phyloP scores from a whole-genome alignment of 2,797 vertebrate species.

The Smutsia gigantea region DNA sequence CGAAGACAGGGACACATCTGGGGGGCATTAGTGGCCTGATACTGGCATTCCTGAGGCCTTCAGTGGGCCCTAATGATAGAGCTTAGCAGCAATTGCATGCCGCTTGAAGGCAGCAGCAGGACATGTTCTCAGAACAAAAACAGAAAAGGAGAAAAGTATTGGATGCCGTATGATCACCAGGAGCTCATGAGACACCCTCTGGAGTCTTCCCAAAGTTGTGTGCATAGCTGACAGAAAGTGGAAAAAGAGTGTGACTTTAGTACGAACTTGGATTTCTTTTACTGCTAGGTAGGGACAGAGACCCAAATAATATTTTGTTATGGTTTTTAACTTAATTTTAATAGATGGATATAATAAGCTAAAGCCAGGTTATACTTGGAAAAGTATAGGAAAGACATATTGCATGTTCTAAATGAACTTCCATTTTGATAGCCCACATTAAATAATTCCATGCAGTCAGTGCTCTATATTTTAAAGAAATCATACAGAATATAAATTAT shows the following conservation, averaged over 20 bases:
- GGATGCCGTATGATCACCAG: not conserved
- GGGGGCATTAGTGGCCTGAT: not conserved
- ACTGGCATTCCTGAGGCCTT: not conserved
- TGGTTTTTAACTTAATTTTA: slow-evolving; percentile 24
- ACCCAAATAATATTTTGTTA: not conserved
- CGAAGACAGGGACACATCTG: too few relatives aligned
- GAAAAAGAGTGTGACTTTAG: not conserved
- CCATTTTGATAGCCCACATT: slow-evolving; percentile 56
- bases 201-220: not conserved
- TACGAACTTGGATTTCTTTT: not conserved
- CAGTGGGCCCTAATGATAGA: accelerated
- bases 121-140: not conserved
- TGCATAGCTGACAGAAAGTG: not conserved
- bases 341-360: not conserved
- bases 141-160: not conserved
- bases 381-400: slow-evolving; percentile 34
- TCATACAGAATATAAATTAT: slow-evolving; percentile 52
- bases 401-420: slow-evolving; percentile 48
- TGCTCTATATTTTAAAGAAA: slow-evolving; percentile 62
- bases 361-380: not conserved
- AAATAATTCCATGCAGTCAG: slow-evolving; percentile 58
- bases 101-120: not conserved
- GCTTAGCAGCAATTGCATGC: not conserved
- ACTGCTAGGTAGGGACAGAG: not conserved
- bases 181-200: not conserved